Percentiles rank a stretch among this genome's conserved stretches.
Evolutionary conservation across 1,140 invertebrate genomes (phyloP).

Genomic region (Armadillidium nasatum): DNA sequence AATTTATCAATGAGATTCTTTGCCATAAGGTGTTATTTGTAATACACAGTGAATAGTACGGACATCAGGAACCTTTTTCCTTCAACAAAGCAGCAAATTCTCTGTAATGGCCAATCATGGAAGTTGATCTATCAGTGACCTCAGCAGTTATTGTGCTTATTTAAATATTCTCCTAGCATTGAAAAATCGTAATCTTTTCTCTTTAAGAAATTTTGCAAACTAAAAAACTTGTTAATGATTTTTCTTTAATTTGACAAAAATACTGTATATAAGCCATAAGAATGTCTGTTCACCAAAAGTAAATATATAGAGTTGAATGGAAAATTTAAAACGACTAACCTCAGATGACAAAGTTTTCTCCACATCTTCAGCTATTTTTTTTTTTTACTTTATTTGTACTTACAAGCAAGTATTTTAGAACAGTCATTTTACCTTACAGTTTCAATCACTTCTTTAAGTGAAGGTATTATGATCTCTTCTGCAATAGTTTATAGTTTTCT

Average conservation of each 20-base stretch:
- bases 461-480: constrained; percentile 17
- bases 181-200: constrained; percentile 34
- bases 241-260: constrained; percentile 29
- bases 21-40: constrained; percentile 35
- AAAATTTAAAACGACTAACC: constrained; percentile 31
- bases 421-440: constrained; percentile 32
- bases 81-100: constrained; percentile 46
- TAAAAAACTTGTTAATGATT: constrained; percentile 38
- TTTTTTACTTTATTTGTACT: constrained; percentile 25
- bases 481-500: background rate
- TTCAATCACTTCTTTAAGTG: constrained; percentile 32
- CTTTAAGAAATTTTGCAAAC: constrained; percentile 28
- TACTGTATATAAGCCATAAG: constrained; percentile 30
- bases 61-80: constrained; percentile 42
- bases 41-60: constrained; percentile 35
- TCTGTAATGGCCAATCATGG: constrained; percentile 46
- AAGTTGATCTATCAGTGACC: constrained; percentile 47
- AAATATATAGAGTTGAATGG: constrained; percentile 36
- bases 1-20: constrained; percentile 29
- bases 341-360: constrained; percentile 39
- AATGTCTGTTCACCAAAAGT: constrained; percentile 29
- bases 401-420: constrained; percentile 35
- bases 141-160: constrained; percentile 46
- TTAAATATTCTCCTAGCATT: constrained; percentile 46
- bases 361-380: constrained; percentile 36